Conservation (phyloP, 2,888 invertebrate species). For the Mesorhabditis belari region DNA sequence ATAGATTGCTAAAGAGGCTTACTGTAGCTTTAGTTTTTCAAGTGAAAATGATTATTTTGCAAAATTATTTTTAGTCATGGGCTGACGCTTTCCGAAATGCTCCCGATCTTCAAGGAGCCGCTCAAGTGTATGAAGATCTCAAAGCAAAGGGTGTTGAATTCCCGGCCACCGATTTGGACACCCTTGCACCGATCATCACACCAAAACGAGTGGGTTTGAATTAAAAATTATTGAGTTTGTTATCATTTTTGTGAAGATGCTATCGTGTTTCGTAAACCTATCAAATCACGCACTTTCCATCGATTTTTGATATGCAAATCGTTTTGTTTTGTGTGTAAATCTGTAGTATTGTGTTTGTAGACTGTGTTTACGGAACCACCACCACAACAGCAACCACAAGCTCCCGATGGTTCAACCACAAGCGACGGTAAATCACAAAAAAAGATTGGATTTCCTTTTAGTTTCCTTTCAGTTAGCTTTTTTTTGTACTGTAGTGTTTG, state of each 20-base stretch:
- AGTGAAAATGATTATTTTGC: not conserved
- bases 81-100: constrained; percentile 90
- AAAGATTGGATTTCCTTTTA: no score
- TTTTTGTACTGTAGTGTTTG: no score
- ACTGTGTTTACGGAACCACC: constrained; percentile 4
- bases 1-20: not conserved
- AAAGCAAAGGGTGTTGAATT: constrained; percentile 93
- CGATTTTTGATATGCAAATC: no score
- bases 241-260: no score
- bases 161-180: constrained; percentile 71
- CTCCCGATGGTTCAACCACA: not conserved
- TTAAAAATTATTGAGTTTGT: not conserved
- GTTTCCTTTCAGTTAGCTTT: no score
- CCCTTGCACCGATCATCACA: constrained; percentile 49
- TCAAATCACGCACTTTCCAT: no score
- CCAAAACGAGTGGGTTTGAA: constrained; percentile 42
- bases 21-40: not conserved
- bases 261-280: no score
- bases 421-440: no score
- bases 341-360: constrained; percentile 2
- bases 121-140: constrained; percentile 85
- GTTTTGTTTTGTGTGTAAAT: no score
- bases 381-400: not conserved
- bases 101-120: constrained; percentile 83
- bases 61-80: constrained; percentile 67